phyloP scores from a whole-genome alignment of 2,113 vertebrate species.

The Tupaia chinensis region DNA sequence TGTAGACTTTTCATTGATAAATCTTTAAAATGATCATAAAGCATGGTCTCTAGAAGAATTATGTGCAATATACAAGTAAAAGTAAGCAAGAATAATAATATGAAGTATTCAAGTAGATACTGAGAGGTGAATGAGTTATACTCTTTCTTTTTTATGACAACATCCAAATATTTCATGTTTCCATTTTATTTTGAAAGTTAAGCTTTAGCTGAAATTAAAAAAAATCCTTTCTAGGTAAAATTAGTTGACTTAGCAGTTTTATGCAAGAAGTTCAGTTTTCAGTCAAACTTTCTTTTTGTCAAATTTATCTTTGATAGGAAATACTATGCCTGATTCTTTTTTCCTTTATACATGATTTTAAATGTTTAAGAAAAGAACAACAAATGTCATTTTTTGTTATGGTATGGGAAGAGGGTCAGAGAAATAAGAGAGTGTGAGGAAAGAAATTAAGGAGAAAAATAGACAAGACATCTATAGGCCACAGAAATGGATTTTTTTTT shows the following conservation, averaged over 20 bases:
- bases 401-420: too few relatives aligned
- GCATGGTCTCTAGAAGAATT: neutral
- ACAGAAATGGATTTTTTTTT: too few relatives aligned
- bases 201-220: conserved; percentile 25
- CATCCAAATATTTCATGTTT: conserved; percentile 53
- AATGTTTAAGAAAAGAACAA: conserved; percentile 72
- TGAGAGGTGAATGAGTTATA: neutral
- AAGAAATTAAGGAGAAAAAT: too few relatives aligned
- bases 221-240: conserved; percentile 49
- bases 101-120: neutral
- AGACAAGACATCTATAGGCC: too few relatives aligned
- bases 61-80: conserved; percentile 36
- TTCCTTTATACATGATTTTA: conserved; percentile 64
- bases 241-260: conserved; percentile 54
- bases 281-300: conserved; percentile 66
- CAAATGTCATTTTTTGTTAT: conserved; percentile 47
- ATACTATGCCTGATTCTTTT: conserved; percentile 33
- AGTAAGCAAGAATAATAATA: conserved; percentile 39
- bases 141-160: conserved; percentile 58
- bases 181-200: conserved; percentile 52
- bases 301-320: conserved; percentile 49
- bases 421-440: too few relatives aligned
- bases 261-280: conserved; percentile 74
- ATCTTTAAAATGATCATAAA: conserved; percentile 44
- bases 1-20: neutral